Evolutionary conservation across 2,888 invertebrate genomes (phyloP).

Genomic region (Euplexia lucipara): DNA sequence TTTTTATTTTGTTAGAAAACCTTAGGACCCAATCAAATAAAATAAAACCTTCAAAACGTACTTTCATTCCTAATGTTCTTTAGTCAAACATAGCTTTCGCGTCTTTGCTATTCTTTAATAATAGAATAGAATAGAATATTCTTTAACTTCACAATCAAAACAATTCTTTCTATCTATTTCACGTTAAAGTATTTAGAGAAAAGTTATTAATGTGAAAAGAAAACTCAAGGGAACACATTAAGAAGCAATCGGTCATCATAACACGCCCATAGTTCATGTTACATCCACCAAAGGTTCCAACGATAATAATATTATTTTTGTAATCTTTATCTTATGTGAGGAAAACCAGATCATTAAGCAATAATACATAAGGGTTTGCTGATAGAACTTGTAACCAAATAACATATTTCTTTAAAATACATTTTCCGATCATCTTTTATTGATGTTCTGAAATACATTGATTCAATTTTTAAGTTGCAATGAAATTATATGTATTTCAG

Average conservation of each 20-base stretch:
- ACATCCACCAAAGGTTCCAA: neutral
- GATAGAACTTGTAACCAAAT: neutral
- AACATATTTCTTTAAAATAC: neutral
- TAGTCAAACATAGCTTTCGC: too few species aligned
- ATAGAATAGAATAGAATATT: too few species aligned
- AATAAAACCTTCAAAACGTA: too few species aligned
- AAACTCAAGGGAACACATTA: slow-evolving; percentile 43
- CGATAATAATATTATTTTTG: neutral
- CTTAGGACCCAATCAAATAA: too few species aligned
- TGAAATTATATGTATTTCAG: too few species aligned
- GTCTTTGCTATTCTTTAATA: too few species aligned
- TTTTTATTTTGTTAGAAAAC: too few species aligned
- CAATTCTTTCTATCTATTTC: neutral
- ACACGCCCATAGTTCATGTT: slow-evolving; percentile 20
- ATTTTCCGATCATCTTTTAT: too few species aligned
- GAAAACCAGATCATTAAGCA: slow-evolving; percentile 7
- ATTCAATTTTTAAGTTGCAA: too few species aligned
- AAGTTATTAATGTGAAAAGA: slow-evolving; percentile 19
- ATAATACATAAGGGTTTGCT: slow-evolving; percentile 14
- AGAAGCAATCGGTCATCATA: slow-evolving; percentile 40
- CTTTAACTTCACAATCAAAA: too few species aligned
- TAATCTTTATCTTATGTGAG: neutral
- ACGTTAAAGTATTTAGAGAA: neutral
- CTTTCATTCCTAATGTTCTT: too few species aligned
- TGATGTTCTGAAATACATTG: too few species aligned